Percentiles rank a stretch among this genome's conserved stretches.
phyloP scores from a whole-genome alignment of 2,888 invertebrate genomes.

The Nebria salina region DNA sequence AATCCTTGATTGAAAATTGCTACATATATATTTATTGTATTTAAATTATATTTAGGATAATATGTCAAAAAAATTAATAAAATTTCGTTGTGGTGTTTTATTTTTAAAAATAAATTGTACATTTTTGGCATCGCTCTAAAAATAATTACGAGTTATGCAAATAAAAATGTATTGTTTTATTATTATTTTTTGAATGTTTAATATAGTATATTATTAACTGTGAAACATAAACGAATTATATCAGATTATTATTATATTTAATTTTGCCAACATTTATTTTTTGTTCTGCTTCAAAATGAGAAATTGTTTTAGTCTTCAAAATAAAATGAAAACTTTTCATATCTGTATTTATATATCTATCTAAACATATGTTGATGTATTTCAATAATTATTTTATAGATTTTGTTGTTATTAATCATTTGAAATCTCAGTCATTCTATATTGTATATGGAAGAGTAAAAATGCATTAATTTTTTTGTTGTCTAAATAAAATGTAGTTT shows the following conservation, averaged over 20 bases:
- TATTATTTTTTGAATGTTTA: neutral
- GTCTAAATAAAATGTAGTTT: neutral
- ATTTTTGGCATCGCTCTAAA: too few species aligned
- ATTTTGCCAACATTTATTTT: neutral
- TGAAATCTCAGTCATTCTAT: neutral
- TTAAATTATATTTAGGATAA: conserved; percentile 31
- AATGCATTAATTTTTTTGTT: neutral
- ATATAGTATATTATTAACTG: neutral
- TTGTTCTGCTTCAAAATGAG: neutral
- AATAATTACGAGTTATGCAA: neutral
- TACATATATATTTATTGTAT: conserved; percentile 15
- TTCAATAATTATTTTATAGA: neutral
- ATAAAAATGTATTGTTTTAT: neutral
- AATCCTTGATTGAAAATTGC: neutral
- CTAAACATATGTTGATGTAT: neutral
- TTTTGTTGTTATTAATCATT: conserved; percentile 1
- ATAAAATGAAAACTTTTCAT: neutral
- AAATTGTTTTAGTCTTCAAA: neutral
- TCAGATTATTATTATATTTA: neutral
- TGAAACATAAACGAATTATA: neutral
- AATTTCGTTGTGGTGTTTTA: conserved; percentile 11
- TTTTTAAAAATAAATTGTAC: neutral
- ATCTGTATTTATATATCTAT: neutral
- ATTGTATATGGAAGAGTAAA: neutral
- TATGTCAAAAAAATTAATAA: conserved; percentile 13